Base-by-base conservation (phyloP, 2,113 vertebrate genomes). In the Chaetura pelagica region DNA sequence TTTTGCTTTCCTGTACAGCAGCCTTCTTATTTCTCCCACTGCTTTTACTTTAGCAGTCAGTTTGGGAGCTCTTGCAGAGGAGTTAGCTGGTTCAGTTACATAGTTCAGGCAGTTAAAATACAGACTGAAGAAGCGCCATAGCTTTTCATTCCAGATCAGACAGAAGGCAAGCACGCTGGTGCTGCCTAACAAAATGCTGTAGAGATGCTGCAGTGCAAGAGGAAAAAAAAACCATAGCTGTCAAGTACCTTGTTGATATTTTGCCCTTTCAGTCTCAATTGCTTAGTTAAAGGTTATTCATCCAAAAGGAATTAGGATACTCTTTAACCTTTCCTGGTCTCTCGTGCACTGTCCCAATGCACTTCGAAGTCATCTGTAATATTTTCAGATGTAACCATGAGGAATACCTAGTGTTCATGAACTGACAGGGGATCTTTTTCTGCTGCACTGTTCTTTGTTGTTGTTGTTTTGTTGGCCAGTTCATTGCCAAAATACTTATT, bases 181-280 rank as follows among this genome's bases (percentile, higher is more conserved):
- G 2, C 34, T 67, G 48, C 75, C 49, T 73, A 67, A 64, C 58
- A 32, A 9, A 9, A 74, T 67, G 64, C 64, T 49, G 66, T 12
- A 55, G 69, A 59, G 51, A 17, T 64, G 52, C 49, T 89, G 81
- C 61, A 87, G 52, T 35, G 54, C 74, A 83, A 40, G 30, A 58
- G 81, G 51, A 84, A 71, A n/a, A 40, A n/a, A n/a, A n/a, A n/a
- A n/a, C n/a, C 62, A 3, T 0, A n/a, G 21, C 93, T 83, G 75
- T 87, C 83, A 82, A 35, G 87, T 62, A 21, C 40, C 64, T 74
- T 40, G 75, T n/a, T 81, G 84, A 59, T 40, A 63, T 59, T 86
- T 80, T 90, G 52, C 84, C 34, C 87, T 89, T 93, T 57, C 15
- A 91, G 49, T 72, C 75, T 96, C 83, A 64, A 80, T 77, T 84